These are phyloP conservation scores for Eupsilia transversa DNA, from an alignment of 2,888 invertebrate species.

Conservation along the genomic window DNA sequence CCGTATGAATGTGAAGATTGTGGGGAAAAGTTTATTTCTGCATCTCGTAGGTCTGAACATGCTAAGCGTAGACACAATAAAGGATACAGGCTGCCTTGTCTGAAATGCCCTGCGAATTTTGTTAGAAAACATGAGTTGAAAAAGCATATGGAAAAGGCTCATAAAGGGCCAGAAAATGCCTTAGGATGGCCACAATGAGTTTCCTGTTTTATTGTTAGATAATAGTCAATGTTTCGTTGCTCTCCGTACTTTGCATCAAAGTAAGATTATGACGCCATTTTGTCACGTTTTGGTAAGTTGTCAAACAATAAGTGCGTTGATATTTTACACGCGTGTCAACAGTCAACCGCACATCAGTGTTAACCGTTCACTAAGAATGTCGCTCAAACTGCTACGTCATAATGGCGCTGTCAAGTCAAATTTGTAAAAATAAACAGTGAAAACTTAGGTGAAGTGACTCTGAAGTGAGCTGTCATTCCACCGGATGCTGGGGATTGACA, in stretches of 20 bases:
- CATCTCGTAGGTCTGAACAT: conserved; percentile 85
- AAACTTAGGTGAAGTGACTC: no score
- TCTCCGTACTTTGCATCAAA: conserved; percentile 46
- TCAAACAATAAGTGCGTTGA: neutral
- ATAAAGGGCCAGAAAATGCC: conserved; percentile 62
- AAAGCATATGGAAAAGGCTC: conserved; percentile 80
- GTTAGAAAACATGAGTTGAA: conserved; percentile 80
- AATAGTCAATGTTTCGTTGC: conserved; percentile 7
- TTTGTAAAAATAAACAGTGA: no score
- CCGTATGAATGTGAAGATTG: conserved; percentile 86
- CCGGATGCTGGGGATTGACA: no score
- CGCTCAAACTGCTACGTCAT: no score
- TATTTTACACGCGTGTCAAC: neutral
- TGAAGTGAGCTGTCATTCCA: no score
- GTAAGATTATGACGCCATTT: conserved; percentile 3
- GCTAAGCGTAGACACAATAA: conserved; percentile 84
- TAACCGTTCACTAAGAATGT: no score
- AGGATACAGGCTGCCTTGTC: conserved; percentile 77
- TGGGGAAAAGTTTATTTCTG: conserved; percentile 84
- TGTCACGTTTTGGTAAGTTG: neutral
- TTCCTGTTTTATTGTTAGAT: neutral
- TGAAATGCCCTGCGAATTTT: conserved; percentile 77
- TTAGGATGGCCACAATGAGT: conserved; percentile 25
- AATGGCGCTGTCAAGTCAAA: no score
- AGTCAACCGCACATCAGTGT: no score